phyloP scores from a whole-genome alignment of 2,888 invertebrate genomes.

The Capitulum mitella region DNA sequence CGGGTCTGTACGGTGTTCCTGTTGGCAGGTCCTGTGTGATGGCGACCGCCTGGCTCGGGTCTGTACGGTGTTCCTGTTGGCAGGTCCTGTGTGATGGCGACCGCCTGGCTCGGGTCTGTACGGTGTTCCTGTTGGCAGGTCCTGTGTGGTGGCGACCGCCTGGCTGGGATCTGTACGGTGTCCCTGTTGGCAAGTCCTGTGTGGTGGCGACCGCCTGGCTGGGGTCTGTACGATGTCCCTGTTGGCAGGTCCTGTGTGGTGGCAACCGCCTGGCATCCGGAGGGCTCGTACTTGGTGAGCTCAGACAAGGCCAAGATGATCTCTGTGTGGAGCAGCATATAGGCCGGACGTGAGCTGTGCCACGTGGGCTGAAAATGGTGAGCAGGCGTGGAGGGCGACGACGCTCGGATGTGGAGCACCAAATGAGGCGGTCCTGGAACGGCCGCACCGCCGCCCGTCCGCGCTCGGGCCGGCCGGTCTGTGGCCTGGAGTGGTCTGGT shows the following conservation, averaged over 20 bases:
- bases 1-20: no score
- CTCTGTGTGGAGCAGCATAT: slow-evolving; percentile 57
- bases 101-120: slow-evolving; percentile 84
- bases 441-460: no score
- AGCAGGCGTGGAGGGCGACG: no score
- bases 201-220: slow-evolving; percentile 82
- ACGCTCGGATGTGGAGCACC: no score
- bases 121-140: slow-evolving; percentile 49
- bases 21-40: slow-evolving; percentile 56
- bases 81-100: slow-evolving; percentile 65
- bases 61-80: no score
- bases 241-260: slow-evolving; percentile 58
- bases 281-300: slow-evolving; percentile 67
- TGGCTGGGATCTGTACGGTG: slow-evolving; percentile 87
- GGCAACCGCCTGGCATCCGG: slow-evolving; percentile 82
- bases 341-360: no score
- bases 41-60: no score
- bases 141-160: slow-evolving; percentile 74
- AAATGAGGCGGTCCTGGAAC: no score
- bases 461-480: no score
- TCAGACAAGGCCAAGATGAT: slow-evolving; percentile 76
- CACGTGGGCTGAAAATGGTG: no score
- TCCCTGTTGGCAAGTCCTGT: slow-evolving; percentile 51
- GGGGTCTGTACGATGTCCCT: no score
- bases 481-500: no score